Evolutionary conservation across 1,140 invertebrate species (phyloP), one percentile per base, ranked within the genome.

Genomic region (Drosophila aff.): DNA sequence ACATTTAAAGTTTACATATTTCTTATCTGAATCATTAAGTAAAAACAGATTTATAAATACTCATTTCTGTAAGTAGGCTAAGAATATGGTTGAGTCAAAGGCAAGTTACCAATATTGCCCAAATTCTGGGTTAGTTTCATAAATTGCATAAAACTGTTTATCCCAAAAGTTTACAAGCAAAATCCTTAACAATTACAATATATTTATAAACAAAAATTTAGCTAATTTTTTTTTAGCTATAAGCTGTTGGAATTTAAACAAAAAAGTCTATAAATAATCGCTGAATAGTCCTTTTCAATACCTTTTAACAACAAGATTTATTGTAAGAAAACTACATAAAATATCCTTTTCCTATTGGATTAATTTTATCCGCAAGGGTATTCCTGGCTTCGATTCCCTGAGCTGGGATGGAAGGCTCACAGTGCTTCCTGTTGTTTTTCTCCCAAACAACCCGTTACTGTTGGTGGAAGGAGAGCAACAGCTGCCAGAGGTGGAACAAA

Each of bases 401-500:
- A n/a, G 36, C 21, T 57, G 21, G 21, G 9, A 38, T 36, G 18
- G 1, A 40, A 40, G 52, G 21, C 53, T 40, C 36, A 6, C 53
- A n/a, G 33, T 67, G 18, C n/a, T 66, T 44, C 16, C 18, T 65
- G 28, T n/a, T 33, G 7, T 31, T 52, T 72, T 69, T 11, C 36
- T 26, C 23, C 21, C 18, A 8, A 69, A 18, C 40, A 58, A 33
- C 21, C 53, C 21, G 53, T 40, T 38, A 41, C 16, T 9, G 23
- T 40, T 26, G 58, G 58, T 7, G 59, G 31, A 21, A 36, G 28
- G 46, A 67, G 52, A 28, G 52, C 44, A 73, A 47, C 69, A 72
- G 71, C 71, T 74, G 71, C 55, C 57, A 50, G 38, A 40, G 40
- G 26, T 26, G 66, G 52, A 36, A 60, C 66, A 60, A 43, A 73